Percentiles rank a stretch among this genome's conserved stretches.
These are phyloP conservation scores for Protonibea diacanthus DNA, from an alignment of 2,797 vertebrate genomes.

Conservation along the genomic window DNA sequence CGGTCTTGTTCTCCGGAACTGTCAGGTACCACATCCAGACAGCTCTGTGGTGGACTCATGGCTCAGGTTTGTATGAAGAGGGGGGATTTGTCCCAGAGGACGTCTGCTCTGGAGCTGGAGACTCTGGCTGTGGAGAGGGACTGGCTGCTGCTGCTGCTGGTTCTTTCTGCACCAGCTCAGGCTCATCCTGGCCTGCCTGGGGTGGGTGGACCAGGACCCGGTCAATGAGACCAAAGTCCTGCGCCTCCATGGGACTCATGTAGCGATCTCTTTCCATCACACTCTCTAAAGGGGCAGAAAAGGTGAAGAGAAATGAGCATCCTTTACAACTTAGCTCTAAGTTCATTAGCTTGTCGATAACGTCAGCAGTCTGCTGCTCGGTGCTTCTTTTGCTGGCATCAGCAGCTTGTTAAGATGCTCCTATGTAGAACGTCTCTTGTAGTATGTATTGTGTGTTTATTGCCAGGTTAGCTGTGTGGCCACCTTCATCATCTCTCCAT, in stretches of 20 bases:
- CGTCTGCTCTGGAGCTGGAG: conserved; percentile 50
- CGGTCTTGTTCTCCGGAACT: conserved; percentile 11
- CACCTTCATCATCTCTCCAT: no score
- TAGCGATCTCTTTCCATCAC: conserved; percentile 95
- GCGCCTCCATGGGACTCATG: conserved; percentile 95
- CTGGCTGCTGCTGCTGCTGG: conserved; percentile 34
- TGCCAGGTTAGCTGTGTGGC: no score
- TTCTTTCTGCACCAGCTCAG: conserved; percentile 91
- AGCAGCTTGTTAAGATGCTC: no score
- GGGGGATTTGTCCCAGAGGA: conserved; percentile 59
- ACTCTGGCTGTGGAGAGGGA: conserved; percentile 56
- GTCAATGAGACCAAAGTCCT: conserved; percentile 94
- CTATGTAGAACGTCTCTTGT: no score
- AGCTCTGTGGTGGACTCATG: conserved; percentile 62
- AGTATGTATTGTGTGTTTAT: no score
- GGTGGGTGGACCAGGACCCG: conserved; percentile 94
- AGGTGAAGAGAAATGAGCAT: neutral
- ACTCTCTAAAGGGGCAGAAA: conserved; percentile 72
- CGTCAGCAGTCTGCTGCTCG: no score
- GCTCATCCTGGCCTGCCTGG: conserved; percentile 92
- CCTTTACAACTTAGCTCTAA: no score
- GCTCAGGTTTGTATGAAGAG: conserved; percentile 84
- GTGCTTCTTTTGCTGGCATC: no score
- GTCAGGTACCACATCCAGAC: neutral
- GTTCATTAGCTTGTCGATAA: neutral